Percentiles rank a stretch among this genome's conserved stretches.
Conservation (phyloP, 2,797 vertebrate genomes). For the Poecilia gillii region DNA sequence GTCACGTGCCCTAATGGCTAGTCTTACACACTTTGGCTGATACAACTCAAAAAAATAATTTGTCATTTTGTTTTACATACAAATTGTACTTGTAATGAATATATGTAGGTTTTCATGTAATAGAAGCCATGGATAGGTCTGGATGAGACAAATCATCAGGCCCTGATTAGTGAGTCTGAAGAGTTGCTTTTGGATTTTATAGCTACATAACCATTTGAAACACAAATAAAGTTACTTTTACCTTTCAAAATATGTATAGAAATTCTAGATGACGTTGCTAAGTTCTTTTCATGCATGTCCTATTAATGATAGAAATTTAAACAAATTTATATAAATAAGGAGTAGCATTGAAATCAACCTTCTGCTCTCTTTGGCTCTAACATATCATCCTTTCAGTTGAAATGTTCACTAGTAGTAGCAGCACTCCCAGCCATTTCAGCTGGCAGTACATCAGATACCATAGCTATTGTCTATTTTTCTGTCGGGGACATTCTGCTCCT, state of each 20-base stretch:
- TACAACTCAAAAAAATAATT: background rate
- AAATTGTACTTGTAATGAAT: no score
- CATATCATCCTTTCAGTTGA: background rate
- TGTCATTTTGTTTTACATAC: no score
- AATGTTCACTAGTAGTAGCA: background rate
- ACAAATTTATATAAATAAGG: background rate
- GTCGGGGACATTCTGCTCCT: conserved; percentile 7
- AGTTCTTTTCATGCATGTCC: background rate
- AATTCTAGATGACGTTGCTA: background rate
- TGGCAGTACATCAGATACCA: background rate
- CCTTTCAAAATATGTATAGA: background rate
- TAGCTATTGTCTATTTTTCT: conserved; percentile 17
- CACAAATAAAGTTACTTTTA: background rate
- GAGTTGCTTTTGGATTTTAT: background rate
- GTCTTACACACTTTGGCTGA: background rate
- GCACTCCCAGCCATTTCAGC: background rate
- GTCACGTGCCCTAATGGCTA: background rate
- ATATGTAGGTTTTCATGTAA: no score
- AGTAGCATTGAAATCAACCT: background rate
- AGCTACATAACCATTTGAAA: background rate
- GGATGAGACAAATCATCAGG: background rate
- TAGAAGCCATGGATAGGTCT: background rate
- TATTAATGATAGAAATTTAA: background rate
- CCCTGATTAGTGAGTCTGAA: conserved; percentile 6
- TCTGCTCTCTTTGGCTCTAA: background rate